A percentile compares a stretch with the other conserved stretches of the same genome.
Conservation (phyloP, 2,888 invertebrate genomes). For the Drosophila rellima region DNA sequence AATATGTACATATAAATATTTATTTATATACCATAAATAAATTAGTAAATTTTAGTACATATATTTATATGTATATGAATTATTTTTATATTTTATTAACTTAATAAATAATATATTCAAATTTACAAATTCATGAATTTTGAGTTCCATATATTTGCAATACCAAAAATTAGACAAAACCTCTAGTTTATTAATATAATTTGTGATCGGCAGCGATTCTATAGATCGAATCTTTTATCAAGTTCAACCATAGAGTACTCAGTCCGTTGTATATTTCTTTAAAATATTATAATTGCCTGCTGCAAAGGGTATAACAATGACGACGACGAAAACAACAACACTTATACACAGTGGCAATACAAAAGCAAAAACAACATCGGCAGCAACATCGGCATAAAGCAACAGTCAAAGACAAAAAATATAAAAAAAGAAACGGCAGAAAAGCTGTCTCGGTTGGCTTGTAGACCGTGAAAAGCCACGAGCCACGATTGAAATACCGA, state of each 20-base stretch:
- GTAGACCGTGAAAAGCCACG: slow-evolving; percentile 85
- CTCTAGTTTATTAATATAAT: not conserved
- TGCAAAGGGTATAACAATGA: slow-evolving; percentile 10
- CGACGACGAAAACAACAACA: slow-evolving; percentile 16
- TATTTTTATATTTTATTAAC: too few species aligned
- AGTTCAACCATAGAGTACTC: not conserved
- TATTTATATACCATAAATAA: not conserved
- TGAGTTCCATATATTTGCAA: not conserved
- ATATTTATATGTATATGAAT: not conserved
- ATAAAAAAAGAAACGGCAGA: slow-evolving; percentile 73
- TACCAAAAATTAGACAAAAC: not conserved
- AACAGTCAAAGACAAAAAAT: slow-evolving; percentile 67
- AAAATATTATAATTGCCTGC: not conserved
- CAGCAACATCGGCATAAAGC: slow-evolving; percentile 46
- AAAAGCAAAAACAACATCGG: slow-evolving; percentile 31
- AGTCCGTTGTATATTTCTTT: not conserved
- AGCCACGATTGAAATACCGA: slow-evolving; percentile 84
- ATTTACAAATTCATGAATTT: not conserved
- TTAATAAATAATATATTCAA: too few species aligned
- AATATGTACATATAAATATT: too few species aligned
- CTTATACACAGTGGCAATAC: slow-evolving; percentile 23
- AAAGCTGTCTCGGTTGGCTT: slow-evolving; percentile 83
- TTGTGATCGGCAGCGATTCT: not conserved
- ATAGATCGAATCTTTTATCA: not conserved
- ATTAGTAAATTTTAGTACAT: too few species aligned